Evolutionary conservation across 1,140 invertebrate genomes (phyloP), one percentile per base, ranked within the genome.

Genomic region (Anastrepha ludens): DNA sequence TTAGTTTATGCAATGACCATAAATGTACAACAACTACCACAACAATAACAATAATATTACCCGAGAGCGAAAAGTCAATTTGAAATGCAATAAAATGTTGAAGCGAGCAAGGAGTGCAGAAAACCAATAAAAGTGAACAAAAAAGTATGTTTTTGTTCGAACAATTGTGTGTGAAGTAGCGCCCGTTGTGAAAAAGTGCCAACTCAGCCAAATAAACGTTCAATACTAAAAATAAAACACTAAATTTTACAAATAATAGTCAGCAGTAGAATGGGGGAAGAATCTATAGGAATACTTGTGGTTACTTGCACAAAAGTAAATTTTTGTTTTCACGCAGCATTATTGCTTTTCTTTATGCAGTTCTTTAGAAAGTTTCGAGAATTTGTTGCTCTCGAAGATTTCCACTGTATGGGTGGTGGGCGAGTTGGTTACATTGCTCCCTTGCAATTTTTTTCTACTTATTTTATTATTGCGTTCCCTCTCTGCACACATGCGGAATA

Each of bases 1-100:
- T 47, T 47, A 13, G 67, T 44, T 74, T 41, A 13, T 41, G 39
- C 29, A 9, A 70, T 39, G 39, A 3, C 29, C 29, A 11, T 44
- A 44, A 70, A 62, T 29, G 29, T 29, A 41, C 29, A n/a, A 5
- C 67, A 47, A 44, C 29, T 74, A 74, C 60, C 44, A 74, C 67
- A 74, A 47, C 41, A 47, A 47, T 67, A 44, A 74, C 67, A 74
- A 74, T 7, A n/a, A 13, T 13, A 74, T 74, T 44, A 11, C 67
- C 41, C 67, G 41, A 17, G 67, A 74, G 15, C 67, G 67, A 74
- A 74, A 74, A 74, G 67, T 44, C 67, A 44, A 47, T 74, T 74
- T 74, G 15, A 74, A 74, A 74, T 74, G 67, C 39, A 74, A 74
- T 74, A 74, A 74, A 74, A 47, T 74, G 67, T 74, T 74, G 13